These are phyloP conservation scores for Melolontha melolontha DNA, from an alignment of 2,888 invertebrate genomes.

Conservation along the genomic window DNA sequence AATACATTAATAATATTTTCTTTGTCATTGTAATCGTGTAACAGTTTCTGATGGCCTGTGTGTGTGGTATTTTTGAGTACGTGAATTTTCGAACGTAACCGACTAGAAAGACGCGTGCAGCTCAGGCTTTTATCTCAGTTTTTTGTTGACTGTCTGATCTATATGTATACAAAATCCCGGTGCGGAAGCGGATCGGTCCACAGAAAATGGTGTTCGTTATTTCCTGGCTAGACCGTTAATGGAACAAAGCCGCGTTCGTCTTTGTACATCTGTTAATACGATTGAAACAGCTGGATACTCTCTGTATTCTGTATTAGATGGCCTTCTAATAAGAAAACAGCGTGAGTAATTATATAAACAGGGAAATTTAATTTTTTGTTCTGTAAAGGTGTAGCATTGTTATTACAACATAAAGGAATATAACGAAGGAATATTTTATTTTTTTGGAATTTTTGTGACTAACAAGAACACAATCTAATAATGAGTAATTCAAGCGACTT, in stretches of 20 bases:
- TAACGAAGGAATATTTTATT: too few species aligned
- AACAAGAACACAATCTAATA: too few species aligned
- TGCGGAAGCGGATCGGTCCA: conserved; percentile 3
- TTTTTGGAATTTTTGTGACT: too few species aligned
- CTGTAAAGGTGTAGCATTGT: too few species aligned
- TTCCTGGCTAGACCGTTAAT: conserved; percentile 20
- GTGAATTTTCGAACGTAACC: conserved; percentile 35
- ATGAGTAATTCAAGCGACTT: too few species aligned
- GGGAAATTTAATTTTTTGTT: too few species aligned
- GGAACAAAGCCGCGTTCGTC: not conserved
- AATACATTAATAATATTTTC: not conserved
- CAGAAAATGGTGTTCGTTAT: conserved; percentile 16
- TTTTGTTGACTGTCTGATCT: conserved; percentile 7
- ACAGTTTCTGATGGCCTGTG: conserved; percentile 11
- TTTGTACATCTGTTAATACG: too few species aligned
- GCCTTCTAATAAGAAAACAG: too few species aligned
- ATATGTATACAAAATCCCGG: not conserved
- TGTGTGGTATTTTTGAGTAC: conserved; percentile 33
- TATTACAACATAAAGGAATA: too few species aligned
- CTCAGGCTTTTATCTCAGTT: conserved; percentile 14
- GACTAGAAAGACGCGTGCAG: conserved; percentile 11
- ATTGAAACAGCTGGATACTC: too few species aligned
- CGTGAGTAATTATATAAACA: too few species aligned
- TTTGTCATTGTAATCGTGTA: conserved; percentile 7
- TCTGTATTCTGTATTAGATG: too few species aligned